Evolutionary conservation across 2,797 vertebrate species (phyloP).

Genomic region (Acrocephalus scirpaceus): DNA sequence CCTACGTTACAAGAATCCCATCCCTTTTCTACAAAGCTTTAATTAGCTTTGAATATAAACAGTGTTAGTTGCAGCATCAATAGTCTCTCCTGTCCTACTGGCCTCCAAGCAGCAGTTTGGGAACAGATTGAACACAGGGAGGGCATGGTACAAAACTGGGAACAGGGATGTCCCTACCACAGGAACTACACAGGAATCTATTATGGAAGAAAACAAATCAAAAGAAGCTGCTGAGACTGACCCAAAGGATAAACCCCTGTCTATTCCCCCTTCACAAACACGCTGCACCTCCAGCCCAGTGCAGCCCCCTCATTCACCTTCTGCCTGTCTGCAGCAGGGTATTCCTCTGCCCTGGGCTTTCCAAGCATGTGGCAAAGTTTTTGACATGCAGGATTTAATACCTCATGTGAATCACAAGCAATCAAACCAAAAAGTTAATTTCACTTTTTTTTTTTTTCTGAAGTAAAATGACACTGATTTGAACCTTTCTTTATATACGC

Average conservation of each 20-base stretch:
- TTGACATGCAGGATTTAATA: background rate
- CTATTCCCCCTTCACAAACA: background rate
- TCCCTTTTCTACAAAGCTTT: background rate
- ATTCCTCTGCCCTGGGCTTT: background rate
- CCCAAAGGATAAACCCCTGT: background rate
- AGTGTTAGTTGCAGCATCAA: background rate
- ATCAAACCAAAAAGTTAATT: background rate
- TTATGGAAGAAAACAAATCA: background rate
- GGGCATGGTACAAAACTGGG: background rate
- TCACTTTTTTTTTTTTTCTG: rapidly evolving
- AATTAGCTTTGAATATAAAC: background rate
- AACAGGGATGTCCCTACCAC: background rate
- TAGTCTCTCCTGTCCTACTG: background rate
- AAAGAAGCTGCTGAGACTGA: background rate
- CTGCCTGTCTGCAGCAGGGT: background rate
- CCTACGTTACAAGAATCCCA: background rate
- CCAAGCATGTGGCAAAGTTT: background rate
- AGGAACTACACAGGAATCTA: background rate
- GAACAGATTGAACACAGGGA: background rate
- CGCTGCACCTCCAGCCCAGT: background rate
- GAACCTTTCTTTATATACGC: background rate
- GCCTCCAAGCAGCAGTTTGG: background rate
- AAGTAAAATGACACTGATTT: background rate
- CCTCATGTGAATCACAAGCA: background rate
- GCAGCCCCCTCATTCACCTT: background rate